phyloP scores from a whole-genome alignment of 2,888 invertebrate species.

The Antitype chi region DNA sequence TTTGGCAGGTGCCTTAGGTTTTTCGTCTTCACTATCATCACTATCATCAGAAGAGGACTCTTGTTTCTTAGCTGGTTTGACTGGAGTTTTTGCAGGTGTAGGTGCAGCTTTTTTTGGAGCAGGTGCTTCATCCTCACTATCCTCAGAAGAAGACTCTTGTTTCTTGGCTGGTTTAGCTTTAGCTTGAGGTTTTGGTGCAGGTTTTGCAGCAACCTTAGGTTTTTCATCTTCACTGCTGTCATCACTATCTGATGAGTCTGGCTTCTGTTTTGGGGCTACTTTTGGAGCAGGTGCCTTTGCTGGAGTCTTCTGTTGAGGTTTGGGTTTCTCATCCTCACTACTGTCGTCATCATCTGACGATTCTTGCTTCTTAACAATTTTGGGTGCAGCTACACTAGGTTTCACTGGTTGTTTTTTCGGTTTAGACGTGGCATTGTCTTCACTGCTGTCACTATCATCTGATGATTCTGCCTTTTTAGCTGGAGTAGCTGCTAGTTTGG shows the following conservation, averaged over 20 bases:
- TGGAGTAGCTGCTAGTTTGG: slow-evolving; percentile 53
- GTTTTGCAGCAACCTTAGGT: slow-evolving; percentile 70
- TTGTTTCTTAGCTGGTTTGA: slow-evolving; percentile 63
- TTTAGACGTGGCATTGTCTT: slow-evolving; percentile 69
- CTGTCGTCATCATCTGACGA: slow-evolving; percentile 75
- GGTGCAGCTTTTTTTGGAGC: slow-evolving; percentile 65
- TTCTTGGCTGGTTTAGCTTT: slow-evolving; percentile 68
- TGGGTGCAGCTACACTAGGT: slow-evolving; percentile 67
- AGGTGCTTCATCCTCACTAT: slow-evolving; percentile 75
- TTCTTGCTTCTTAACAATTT: slow-evolving; percentile 72
- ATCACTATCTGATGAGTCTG: slow-evolving; percentile 67
- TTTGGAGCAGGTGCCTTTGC: slow-evolving; percentile 66
- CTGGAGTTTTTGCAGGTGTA: slow-evolving; percentile 69
- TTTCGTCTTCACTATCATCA: slow-evolving; percentile 81
- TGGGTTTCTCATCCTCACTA: slow-evolving; percentile 80
- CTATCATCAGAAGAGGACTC: slow-evolving; percentile 74
- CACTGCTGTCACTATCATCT: slow-evolving; percentile 74
- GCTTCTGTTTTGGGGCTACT: slow-evolving; percentile 65
- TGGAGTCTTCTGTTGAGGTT: slow-evolving; percentile 66
- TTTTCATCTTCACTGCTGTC: slow-evolving; percentile 82
- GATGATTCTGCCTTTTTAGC: slow-evolving; percentile 71
- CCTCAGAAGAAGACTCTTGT: slow-evolving; percentile 79
- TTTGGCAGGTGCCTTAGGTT: slow-evolving; percentile 61
- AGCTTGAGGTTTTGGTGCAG: slow-evolving; percentile 63
- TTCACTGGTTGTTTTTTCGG: slow-evolving; percentile 74